Evolutionary conservation across 2,797 vertebrate species (phyloP).

Genomic region (Zalophus californianus): DNA sequence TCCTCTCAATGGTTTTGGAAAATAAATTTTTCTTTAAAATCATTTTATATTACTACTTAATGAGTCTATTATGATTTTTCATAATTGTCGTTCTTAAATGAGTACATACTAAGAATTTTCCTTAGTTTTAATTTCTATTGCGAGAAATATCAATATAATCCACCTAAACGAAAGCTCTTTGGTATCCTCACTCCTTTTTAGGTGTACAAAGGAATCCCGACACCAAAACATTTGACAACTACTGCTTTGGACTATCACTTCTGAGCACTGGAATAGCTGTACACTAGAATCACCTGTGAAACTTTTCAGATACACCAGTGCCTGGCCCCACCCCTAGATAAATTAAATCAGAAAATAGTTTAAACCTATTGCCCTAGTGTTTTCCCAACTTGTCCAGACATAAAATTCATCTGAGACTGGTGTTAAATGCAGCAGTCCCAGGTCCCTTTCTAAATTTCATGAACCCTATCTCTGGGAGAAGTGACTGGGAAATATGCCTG

Average conservation of each 20-base stretch:
- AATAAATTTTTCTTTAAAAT: background rate
- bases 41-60: background rate
- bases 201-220: background rate
- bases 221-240: background rate
- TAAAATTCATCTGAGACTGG: background rate
- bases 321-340: background rate
- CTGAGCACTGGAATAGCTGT: background rate
- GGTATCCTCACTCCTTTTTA: background rate
- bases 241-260: background rate
- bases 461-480: slow-evolving; percentile 13
- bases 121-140: slow-evolving; percentile 56
- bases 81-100: background rate
- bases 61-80: slow-evolving; percentile 12
- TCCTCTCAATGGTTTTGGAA: slow-evolving; percentile 2
- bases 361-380: background rate
- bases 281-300: background rate
- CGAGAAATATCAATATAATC: background rate
- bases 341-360: background rate
- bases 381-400: background rate
- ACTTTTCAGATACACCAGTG: background rate
- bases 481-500: background rate
- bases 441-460: background rate
- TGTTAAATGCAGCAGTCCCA: background rate
- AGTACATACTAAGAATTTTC: background rate
- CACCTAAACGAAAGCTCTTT: background rate